A percentile compares a stretch with the other conserved stretches of the same genome.
phyloP scores from a whole-genome alignment of 2,113 vertebrate genomes.

The Catagonus wagneri region DNA sequence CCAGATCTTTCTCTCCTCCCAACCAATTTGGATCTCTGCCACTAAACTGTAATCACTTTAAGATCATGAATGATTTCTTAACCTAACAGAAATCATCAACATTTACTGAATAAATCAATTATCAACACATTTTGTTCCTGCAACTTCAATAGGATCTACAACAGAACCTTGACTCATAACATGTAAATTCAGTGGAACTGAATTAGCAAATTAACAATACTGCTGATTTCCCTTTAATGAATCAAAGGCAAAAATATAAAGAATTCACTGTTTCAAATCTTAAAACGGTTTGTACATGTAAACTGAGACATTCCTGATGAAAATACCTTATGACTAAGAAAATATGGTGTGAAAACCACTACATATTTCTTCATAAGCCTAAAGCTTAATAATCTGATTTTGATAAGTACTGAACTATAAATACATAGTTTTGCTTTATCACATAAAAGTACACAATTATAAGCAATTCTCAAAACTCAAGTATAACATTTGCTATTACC shows the following conservation, averaged over 20 bases:
- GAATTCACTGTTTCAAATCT: neutral
- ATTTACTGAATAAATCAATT: neutral
- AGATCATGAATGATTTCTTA: constrained; percentile 5
- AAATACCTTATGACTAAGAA: constrained; percentile 37
- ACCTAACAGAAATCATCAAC: neutral
- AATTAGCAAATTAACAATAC: constrained; percentile 28
- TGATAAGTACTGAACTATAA: constrained; percentile 20
- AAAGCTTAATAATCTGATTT: constrained; percentile 42
- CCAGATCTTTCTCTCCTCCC: neutral
- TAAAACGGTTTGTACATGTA: constrained; percentile 17
- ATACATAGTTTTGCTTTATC: neutral
- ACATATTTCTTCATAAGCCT: constrained; percentile 38
- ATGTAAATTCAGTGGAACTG: constrained; percentile 18
- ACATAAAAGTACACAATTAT: neutral
- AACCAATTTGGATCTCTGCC: neutral
- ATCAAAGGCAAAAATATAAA: neutral
- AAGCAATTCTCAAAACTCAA: neutral
- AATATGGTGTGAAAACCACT: neutral
- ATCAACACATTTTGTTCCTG: constrained; percentile 38
- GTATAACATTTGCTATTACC: neutral
- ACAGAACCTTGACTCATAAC: neutral
- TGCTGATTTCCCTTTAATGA: neutral
- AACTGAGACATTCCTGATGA: neutral
- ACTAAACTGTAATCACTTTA: neutral
- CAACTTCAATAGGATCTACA: neutral